Evolutionary conservation across 2,113 vertebrate species (phyloP).

Genomic region (Drymodes brunneopygia): DNA sequence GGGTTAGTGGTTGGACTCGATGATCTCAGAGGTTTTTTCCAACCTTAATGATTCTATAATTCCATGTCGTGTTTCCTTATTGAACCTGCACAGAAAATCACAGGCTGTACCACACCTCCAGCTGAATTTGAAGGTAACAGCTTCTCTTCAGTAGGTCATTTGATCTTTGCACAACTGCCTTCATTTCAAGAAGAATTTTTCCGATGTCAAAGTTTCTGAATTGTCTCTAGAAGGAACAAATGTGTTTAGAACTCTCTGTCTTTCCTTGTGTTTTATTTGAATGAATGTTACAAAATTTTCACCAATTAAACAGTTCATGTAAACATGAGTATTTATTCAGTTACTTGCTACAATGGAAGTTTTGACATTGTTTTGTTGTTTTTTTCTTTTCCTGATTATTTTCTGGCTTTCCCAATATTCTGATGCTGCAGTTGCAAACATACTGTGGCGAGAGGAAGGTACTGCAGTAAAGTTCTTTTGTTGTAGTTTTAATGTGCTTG

Average conservation of each 20-base stretch:
- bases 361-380: constrained; percentile 61
- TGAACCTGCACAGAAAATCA: neutral
- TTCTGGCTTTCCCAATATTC: constrained; percentile 62
- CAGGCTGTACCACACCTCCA: neutral
- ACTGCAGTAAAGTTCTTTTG: constrained; percentile 67
- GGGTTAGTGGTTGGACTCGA: neutral
- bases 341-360: constrained; percentile 20
- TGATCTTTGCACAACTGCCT: neutral
- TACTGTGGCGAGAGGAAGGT: constrained; percentile 99
- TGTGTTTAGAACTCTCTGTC: neutral
- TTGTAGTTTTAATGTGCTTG: constrained; percentile 66
- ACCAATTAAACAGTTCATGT: neutral
- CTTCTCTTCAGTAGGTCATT: neutral
- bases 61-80: neutral
- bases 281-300: neutral
- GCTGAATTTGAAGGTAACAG: neutral
- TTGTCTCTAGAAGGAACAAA: neutral
- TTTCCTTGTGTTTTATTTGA: neutral
- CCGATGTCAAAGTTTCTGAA: neutral
- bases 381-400: constrained; percentile 50
- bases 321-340: constrained; percentile 14
- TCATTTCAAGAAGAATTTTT: neutral
- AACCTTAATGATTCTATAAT: neutral
- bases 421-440: constrained; percentile 91
- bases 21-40: neutral